Percentiles rank a stretch among this genome's conserved stretches.
Evolutionary conservation across 2,113 vertebrate species (phyloP).

Genomic region (Rostratula benghalensis): DNA sequence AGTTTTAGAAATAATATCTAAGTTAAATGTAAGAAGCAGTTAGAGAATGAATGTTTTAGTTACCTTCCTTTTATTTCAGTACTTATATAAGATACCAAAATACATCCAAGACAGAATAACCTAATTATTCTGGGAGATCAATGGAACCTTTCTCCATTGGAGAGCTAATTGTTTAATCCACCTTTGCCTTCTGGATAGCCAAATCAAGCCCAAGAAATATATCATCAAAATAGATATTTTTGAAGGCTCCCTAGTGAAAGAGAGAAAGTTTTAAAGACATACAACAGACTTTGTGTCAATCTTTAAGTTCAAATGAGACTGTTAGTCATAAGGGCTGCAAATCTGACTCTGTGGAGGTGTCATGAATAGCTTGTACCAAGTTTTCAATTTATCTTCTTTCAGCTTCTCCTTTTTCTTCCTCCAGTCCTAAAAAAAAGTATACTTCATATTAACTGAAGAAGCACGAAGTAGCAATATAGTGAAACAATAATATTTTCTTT

Average conservation of each 20-base stretch:
- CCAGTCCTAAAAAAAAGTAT: neutral
- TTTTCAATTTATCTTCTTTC: neutral
- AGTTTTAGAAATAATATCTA: neutral
- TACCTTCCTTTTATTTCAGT: neutral
- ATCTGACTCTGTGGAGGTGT: neutral
- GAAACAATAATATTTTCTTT: neutral
- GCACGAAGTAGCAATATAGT: neutral
- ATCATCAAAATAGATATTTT: neutral
- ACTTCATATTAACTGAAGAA: neutral
- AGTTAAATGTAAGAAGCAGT: neutral
- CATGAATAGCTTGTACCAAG: neutral
- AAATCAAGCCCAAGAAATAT: neutral
- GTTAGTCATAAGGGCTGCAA: neutral
- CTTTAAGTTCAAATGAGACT: neutral
- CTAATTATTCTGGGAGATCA: neutral
- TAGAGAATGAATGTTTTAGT: neutral
- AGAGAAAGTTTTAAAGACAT: neutral
- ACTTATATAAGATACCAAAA: neutral
- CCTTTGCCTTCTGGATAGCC: neutral
- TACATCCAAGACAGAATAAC: neutral
- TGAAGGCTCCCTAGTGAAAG: neutral
- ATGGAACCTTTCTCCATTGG: neutral
- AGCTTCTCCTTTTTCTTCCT: neutral
- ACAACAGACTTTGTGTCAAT: neutral
- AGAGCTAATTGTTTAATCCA: neutral